Conservation (phyloP, 30 jellyfish, hydroid and myxozoan species). For the Cassiopea andromeda region DNA sequence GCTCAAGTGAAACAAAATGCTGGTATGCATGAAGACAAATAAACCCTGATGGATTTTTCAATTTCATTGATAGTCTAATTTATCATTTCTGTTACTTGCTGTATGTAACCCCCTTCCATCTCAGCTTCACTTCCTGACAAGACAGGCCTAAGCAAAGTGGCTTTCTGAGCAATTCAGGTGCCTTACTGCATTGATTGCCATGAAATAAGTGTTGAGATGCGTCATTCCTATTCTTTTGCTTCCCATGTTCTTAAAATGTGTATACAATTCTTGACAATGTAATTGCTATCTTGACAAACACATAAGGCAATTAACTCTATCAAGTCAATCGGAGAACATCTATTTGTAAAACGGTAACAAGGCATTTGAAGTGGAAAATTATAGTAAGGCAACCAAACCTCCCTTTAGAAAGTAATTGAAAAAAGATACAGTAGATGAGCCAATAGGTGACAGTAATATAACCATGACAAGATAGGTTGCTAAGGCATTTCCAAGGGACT, state of each 20-base stretch:
- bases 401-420: background rate
- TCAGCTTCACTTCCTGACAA: background rate
- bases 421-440: background rate
- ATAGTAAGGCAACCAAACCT: background rate
- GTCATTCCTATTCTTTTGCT: background rate
- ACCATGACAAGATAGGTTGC: background rate
- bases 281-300: background rate
- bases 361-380: background rate
- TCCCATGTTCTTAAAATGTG: background rate
- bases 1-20: background rate
- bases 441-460: no score
- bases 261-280: background rate
- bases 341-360: background rate
- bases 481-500: background rate
- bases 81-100: background rate
- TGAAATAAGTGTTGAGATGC: background rate
- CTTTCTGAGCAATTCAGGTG: background rate
- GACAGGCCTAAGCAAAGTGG: background rate
- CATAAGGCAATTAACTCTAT: background rate
- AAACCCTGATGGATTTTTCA: background rate
- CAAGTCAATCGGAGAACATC: background rate
- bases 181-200: background rate
- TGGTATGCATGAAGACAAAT: background rate
- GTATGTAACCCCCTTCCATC: background rate
- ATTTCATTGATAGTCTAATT: background rate